Conservation (phyloP, 2,888 invertebrate species). For the Hyposoter didymator region DNA sequence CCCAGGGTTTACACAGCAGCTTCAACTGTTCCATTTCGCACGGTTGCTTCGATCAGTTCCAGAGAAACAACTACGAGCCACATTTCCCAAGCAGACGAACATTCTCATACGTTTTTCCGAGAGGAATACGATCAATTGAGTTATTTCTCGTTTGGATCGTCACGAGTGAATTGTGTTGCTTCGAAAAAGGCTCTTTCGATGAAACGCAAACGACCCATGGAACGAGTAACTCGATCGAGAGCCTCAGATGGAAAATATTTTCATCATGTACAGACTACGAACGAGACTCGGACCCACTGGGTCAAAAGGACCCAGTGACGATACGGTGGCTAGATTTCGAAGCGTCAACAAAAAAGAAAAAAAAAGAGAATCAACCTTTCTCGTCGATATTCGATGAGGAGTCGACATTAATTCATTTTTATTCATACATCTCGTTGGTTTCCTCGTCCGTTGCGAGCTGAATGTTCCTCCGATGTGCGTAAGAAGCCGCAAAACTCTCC, state of each 20-base stretch:
- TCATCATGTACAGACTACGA: no score
- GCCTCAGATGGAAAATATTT: not conserved
- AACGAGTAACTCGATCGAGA: not conserved
- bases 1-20: not conserved
- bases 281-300: no score
- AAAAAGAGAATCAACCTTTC: not conserved
- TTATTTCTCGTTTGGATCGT: not conserved
- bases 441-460: not conserved
- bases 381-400: not conserved
- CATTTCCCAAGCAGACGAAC: not conserved
- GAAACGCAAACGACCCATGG: not conserved
- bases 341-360: not conserved
- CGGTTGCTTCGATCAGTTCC: not conserved
- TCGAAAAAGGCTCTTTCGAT: not conserved
- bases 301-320: not conserved
- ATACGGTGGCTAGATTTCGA: not conserved
- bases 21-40: not conserved
- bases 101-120: not conserved
- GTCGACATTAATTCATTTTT: not conserved
- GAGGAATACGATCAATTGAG: not conserved
- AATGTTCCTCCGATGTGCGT: not conserved
- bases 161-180: not conserved
- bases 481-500: conserved; percentile 10
- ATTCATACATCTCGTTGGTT: not conserved
- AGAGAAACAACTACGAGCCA: not conserved